These are phyloP conservation scores for Gallinago media DNA, from an alignment of 2,113 vertebrate genomes.

Conservation along the genomic window DNA sequence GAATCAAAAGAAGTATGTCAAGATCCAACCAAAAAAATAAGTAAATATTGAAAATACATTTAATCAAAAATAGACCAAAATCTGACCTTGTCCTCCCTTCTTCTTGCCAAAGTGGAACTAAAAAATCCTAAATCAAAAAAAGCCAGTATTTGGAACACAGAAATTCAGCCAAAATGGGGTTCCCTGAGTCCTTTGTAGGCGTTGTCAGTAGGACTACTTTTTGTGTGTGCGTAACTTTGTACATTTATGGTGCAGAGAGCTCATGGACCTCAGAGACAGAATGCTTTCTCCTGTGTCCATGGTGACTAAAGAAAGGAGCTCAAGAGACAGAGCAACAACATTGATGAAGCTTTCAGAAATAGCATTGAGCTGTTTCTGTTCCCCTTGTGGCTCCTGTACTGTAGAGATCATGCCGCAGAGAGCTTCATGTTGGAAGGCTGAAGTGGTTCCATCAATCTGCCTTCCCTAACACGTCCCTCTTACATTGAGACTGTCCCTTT, in stretches of 20 bases:
- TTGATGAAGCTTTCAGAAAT: slow-evolving; percentile 3
- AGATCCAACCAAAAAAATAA: not conserved
- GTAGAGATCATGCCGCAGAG: not conserved
- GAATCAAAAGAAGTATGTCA: not conserved
- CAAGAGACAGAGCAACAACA: not conserved
- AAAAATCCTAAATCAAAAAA: not conserved
- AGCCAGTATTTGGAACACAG: not conserved
- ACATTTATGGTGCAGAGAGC: not conserved
- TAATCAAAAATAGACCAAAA: not conserved
- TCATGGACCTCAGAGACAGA: not conserved
- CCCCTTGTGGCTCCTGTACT: not conserved
- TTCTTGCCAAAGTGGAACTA: not conserved
- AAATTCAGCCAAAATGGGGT: not conserved
- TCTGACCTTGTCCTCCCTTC: not conserved
- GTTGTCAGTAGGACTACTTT: not conserved
- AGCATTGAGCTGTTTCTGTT: not conserved
- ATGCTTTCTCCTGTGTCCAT: not conserved
- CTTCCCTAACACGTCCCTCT: not conserved
- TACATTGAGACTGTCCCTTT: not conserved
- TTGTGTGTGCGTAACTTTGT: not conserved
- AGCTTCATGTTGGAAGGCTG: not conserved
- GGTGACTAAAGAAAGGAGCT: not conserved
- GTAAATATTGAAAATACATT: too few relatives aligned
- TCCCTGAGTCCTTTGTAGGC: not conserved
- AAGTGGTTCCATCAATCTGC: not conserved